phyloP scores from a whole-genome alignment of 1,140 invertebrate genomes.

The Dendroctonus ponderosae region DNA sequence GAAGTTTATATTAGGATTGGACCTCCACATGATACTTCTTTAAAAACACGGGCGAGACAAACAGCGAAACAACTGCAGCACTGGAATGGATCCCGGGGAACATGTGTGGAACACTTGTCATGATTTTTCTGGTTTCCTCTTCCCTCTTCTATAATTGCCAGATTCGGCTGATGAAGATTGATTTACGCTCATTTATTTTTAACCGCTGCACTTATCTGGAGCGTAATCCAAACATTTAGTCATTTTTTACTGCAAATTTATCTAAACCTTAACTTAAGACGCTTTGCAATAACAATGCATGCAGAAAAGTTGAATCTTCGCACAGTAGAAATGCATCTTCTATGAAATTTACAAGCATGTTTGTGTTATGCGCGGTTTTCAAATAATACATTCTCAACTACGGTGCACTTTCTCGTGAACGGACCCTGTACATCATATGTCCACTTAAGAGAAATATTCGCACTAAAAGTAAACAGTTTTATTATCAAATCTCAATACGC shows the following conservation, averaged over 20 bases:
- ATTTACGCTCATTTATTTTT: constrained; percentile 4
- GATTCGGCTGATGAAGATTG: constrained; percentile 10
- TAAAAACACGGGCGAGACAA: not conserved
- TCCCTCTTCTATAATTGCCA: constrained; percentile 2
- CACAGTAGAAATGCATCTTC: not conserved
- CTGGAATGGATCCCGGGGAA: constrained; percentile 6
- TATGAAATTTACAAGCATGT: not conserved
- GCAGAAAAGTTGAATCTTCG: not conserved
- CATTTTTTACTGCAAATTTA: not conserved
- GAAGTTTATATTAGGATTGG: constrained; percentile 29
- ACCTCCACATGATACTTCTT: constrained; percentile 4
- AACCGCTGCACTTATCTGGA: not conserved
- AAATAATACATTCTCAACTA: too few relatives aligned
- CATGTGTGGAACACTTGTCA: constrained; percentile 25
- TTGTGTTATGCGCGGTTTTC: not conserved
- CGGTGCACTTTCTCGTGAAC: too few relatives aligned
- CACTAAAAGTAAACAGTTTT: too few relatives aligned
- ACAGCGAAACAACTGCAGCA: not conserved
- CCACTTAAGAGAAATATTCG: too few relatives aligned
- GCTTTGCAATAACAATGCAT: not conserved
- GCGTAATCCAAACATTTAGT: not conserved
- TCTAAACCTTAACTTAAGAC: not conserved
- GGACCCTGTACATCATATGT: too few relatives aligned
- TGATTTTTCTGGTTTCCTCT: constrained; percentile 6
- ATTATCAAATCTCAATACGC: too few relatives aligned